Conservation (phyloP, 1,140 invertebrate genomes). For the Drosophila busckii region DNA sequence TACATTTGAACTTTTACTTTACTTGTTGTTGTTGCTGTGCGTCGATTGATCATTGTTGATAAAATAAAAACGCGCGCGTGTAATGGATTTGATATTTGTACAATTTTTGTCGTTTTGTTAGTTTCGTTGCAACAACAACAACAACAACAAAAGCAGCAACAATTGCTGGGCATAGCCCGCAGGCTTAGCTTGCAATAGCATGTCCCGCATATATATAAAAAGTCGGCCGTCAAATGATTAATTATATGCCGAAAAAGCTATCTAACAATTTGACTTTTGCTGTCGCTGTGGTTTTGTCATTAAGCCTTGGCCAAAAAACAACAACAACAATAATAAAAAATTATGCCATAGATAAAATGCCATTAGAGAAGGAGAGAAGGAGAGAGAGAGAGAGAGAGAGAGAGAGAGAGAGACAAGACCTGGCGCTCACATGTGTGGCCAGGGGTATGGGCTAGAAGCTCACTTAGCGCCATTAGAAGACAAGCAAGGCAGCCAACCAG, state of each 20-base stretch:
- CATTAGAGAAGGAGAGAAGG: slow-evolving; percentile 56
- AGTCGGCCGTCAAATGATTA: slow-evolving; percentile 65
- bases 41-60: too few relatives aligned
- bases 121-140: slow-evolving; percentile 6
- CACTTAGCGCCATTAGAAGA: slow-evolving; percentile 74
- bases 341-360: slow-evolving; percentile 77
- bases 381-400: not conserved
- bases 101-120: too few relatives aligned
- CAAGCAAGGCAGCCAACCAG: slow-evolving; percentile 36
- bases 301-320: slow-evolving; percentile 49
- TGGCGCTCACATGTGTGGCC: not conserved
- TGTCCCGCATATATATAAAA: too few relatives aligned
- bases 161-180: too few relatives aligned
- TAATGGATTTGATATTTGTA: too few relatives aligned
- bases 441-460: slow-evolving; percentile 21
- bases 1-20: too few relatives aligned
- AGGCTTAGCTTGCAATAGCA: too few relatives aligned
- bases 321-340: slow-evolving; percentile 66
- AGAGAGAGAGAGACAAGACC: not conserved
- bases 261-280: slow-evolving; percentile 73
- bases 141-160: not conserved
- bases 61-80: too few relatives aligned
- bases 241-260: slow-evolving; percentile 76
- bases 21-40: too few relatives aligned
- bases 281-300: slow-evolving; percentile 58